These are phyloP conservation scores for Labrus mixtus DNA, from an alignment of 2,113 vertebrate species.

Conservation along the genomic window DNA sequence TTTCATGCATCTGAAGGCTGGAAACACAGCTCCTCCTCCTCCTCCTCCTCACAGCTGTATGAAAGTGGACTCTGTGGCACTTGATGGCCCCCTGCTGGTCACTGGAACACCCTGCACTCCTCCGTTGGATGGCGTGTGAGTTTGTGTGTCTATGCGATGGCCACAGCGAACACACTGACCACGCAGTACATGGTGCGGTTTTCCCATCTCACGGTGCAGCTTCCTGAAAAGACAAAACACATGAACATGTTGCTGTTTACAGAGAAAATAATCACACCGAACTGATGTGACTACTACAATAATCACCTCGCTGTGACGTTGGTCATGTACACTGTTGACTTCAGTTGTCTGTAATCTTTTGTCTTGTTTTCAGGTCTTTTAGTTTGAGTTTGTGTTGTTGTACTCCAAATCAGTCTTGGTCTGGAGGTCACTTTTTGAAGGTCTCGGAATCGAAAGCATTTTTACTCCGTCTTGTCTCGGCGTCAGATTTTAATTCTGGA, in stretches of 20 bases:
- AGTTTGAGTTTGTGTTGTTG: too few relatives aligned
- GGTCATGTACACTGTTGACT: too few relatives aligned
- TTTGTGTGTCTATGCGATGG: constrained; percentile 73
- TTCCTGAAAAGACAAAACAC: constrained; percentile 83
- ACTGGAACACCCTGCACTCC: constrained; percentile 9
- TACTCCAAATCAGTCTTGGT: too few relatives aligned
- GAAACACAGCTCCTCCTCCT: background rate
- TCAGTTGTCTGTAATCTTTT: too few relatives aligned
- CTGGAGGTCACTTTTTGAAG: too few relatives aligned
- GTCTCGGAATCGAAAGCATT: too few relatives aligned
- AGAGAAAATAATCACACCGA: background rate
- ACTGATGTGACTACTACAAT: too few relatives aligned
- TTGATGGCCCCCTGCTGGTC: constrained; percentile 53
- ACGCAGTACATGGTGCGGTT: constrained; percentile 98
- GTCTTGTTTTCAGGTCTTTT: too few relatives aligned
- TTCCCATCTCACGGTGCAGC: constrained; percentile 96
- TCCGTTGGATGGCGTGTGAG: background rate
- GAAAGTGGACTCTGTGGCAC: constrained; percentile 37
- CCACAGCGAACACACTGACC: constrained; percentile 94
- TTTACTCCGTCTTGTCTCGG: too few relatives aligned
- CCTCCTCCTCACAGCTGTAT: constrained; percentile 1
- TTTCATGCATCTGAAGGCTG: constrained; percentile 36
- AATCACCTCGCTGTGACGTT: too few relatives aligned
- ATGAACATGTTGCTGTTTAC: background rate
- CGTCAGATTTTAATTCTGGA: too few relatives aligned